Base-by-base conservation (phyloP, 2,888 invertebrate genomes). In the Synergus japonicus region DNA sequence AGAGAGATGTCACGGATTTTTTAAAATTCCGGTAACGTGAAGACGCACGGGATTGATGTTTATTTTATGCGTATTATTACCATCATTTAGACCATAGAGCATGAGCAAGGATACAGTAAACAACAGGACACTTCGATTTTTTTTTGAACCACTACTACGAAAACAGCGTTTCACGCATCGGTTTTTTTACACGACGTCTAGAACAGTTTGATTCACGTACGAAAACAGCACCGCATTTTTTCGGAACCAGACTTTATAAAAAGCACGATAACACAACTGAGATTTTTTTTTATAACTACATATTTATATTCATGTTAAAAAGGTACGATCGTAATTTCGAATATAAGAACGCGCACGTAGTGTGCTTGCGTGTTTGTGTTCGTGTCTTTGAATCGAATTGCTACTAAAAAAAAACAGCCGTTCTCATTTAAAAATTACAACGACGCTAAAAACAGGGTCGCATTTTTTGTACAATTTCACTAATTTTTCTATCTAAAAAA, bases 221-320 rank as follows among this genome's bases (percentile, higher is more conserved):
- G 76, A 79, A 58, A 79, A 79, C 60, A 67, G 76, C 44, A 77
- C 67, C 66, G 66, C 76, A 2, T 73, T 73, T n/a, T 66, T n/a
- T 67, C 54, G 41, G 18, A 29, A 73, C 73, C n/a, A 54, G 37
- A 73, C 54, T 54, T 73, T 73, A 73, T 73, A 73, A 73, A 73
- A 73, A 76, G 46, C 73, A 67, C 78, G 73, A 69, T 67, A 54
- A 41, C 54, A 69, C 78, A 54, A 76, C 60, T 76, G 60, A 76
- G 63, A 44, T 76, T 43, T 73, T 58, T 76, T 78, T 78, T 66
- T 37, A 78, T 54, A 49, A 66, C 66, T 46, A 67, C 46, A 49
- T 78, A 60, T 81, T 63, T 66, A 85, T 83, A 85, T 78, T 76
- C 84, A 85, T 83, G 81, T 85, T 81, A 82, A 80, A 84, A 80